phyloP scores from a whole-genome alignment of 2,888 invertebrate genomes.

The Tinea semifulvella region DNA sequence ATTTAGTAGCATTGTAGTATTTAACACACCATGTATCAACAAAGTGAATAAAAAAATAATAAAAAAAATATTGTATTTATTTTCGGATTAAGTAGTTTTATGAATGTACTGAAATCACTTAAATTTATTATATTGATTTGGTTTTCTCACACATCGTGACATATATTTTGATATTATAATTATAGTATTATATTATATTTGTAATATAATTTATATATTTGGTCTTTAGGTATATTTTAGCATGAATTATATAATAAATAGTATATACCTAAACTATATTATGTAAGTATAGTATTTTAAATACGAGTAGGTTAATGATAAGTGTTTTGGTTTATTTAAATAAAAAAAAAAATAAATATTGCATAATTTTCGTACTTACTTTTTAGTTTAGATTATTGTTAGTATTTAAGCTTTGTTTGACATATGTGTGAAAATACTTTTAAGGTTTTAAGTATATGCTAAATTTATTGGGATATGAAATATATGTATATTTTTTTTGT shows the following conservation, averaged over 20 bases:
- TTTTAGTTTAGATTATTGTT: constrained; percentile 21
- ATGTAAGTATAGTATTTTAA: constrained; percentile 11
- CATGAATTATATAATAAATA: constrained; percentile 10
- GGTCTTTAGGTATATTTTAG: constrained; percentile 13
- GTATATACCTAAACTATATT: too few relatives aligned
- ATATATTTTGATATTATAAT: constrained; percentile 23
- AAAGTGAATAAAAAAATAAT: constrained; percentile 38
- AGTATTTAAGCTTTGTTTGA: constrained; percentile 23
- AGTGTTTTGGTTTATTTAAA: constrained; percentile 15
- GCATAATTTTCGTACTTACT: constrained; percentile 42
- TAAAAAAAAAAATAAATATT: constrained; percentile 24
- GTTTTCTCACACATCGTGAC: constrained; percentile 53
- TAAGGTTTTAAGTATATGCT: constrained; percentile 50
- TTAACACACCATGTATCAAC: constrained; percentile 33
- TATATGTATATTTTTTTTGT: constrained; percentile 3
- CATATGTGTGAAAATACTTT: constrained; percentile 32
- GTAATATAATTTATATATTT: background rate
- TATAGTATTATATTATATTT: background rate
- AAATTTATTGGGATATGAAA: constrained; percentile 61
- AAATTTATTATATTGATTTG: constrained; percentile 7
- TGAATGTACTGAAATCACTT: constrained; percentile 58
- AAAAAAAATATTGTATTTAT: constrained; percentile 25
- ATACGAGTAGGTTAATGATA: constrained; percentile 17
- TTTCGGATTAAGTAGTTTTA: constrained; percentile 55
- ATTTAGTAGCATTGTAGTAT: constrained; percentile 43